These are phyloP conservation scores for Euphysa ruthae DNA, from an alignment of 30 jellyfish, hydroid and myxozoan genomes.

Conservation along the genomic window DNA sequence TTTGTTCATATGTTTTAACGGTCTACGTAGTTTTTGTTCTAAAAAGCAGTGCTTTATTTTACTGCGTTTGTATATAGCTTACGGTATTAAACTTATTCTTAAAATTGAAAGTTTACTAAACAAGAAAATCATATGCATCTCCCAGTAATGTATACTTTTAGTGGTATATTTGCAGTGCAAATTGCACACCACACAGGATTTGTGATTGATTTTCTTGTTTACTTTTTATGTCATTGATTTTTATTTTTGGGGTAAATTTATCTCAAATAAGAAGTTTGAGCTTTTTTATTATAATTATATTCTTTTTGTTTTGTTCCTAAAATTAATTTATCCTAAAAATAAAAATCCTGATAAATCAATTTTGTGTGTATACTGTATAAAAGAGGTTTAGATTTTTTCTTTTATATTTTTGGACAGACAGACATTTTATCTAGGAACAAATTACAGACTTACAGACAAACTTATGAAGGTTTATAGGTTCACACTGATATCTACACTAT, in stretches of 20 bases:
- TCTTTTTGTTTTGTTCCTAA: not conserved
- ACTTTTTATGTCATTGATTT: not conserved
- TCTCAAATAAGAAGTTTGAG: not conserved
- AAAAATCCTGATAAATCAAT: no score
- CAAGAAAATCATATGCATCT: not conserved
- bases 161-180: not conserved
- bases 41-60: slow-evolving; percentile 14
- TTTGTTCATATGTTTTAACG: slow-evolving; percentile 11
- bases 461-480: no score
- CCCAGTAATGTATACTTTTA: not conserved
- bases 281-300: no score
- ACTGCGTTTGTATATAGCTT: slow-evolving; percentile 32
- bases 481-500: no score
- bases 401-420: not conserved
- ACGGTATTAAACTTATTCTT: not conserved
- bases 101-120: not conserved
- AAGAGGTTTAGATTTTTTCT: slow-evolving; percentile 36
- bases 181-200: not conserved
- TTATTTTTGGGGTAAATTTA: not conserved
- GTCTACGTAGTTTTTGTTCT: not conserved
- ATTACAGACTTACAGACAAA: not conserved
- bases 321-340: not conserved
- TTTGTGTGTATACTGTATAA: slow-evolving; percentile 36
- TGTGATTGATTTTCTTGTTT: not conserved
- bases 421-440: not conserved